Evolutionary conservation across 2,888 invertebrate genomes (phyloP), one percentile per base, ranked within the genome.

Genomic region (Lasioglossum leucozonium): DNA sequence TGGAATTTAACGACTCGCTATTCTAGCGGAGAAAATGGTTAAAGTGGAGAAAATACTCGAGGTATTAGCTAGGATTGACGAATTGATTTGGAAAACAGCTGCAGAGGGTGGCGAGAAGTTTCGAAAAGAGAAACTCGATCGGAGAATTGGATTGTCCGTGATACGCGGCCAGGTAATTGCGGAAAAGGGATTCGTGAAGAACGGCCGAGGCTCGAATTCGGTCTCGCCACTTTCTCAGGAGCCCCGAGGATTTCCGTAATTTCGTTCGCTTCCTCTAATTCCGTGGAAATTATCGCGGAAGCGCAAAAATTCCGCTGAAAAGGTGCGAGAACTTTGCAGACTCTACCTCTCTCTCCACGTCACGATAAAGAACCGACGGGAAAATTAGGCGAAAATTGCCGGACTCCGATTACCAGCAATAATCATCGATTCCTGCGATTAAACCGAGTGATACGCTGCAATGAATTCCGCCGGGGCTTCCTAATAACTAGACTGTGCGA

Each of bases 161-260:
- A 65, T 65, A 65, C 65, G 40, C n/a, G 37, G 4, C 69, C 10
- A 22, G 37, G 40, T 40, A 40, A 72, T 72, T 37, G 65, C 2
- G 62, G 47, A 40, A 30, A 67, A 34, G 42, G 8, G 34, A 10
- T 34, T 75, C 80, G 80, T 69, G 67, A 80, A 80, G 80, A 58
- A 69, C 42, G 69, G n/a, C 74, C 51, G 30, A 18, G 37, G 37
- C 34, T 47, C 13, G 47, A 67, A 79, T 72, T 44, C 30, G 40
- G 44, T 51, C 47, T 30, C n/a, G 40, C 44, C 44, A 44, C 44
- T 44, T 72, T 75, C 75, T 69, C 67, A 37, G 47, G 72, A 44
- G 40, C n/a, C n/a, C 67, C 42, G 75, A 71, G 76, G 71, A 79
- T 79, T 82, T 73, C 81, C 55, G 81, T 79, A 82, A 79, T 79